phyloP scores from a whole-genome alignment of 2,113 vertebrate species.

The Anguilla rostrata region DNA sequence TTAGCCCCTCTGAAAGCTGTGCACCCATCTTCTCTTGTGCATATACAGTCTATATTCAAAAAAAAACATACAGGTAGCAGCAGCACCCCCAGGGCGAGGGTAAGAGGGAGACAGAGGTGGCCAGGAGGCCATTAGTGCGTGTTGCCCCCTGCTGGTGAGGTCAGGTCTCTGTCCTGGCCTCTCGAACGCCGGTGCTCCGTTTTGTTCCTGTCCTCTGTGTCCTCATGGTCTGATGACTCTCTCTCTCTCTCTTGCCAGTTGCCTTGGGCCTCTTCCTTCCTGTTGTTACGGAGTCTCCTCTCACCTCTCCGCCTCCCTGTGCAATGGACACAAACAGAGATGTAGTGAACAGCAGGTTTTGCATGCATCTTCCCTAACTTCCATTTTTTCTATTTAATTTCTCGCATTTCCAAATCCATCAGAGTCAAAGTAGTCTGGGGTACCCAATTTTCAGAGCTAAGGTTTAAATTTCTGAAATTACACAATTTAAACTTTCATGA shows the following conservation, averaged over 20 bases:
- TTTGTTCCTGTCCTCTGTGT: conserved; percentile 85
- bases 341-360: not conserved
- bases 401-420: too few relatives aligned
- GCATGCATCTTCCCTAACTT: not conserved
- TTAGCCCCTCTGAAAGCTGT: conserved; percentile 51
- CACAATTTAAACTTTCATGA: too few relatives aligned
- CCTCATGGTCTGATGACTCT: conserved; percentile 75
- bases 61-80: conserved; percentile 87
- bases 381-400: too few relatives aligned
- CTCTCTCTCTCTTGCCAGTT: conserved; percentile 72
- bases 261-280: conserved; percentile 82
- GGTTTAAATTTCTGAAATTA: too few relatives aligned
- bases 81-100: conserved; percentile 69
- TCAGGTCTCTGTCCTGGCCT: conserved; percentile 75
- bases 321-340: not conserved
- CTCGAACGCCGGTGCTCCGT: conserved; percentile 83
- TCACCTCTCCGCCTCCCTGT: conserved; percentile 71
- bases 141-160: conserved; percentile 67
- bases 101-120: conserved; percentile 55
- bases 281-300: conserved; percentile 80
- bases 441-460: conserved; percentile 6
- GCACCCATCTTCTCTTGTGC: conserved; percentile 62
- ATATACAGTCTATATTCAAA: conserved; percentile 70
- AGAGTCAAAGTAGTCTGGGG: too few relatives aligned
- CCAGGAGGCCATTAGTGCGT: conserved; percentile 67